Evolutionary conservation across 2,888 invertebrate genomes (phyloP).

Genomic region (Vandiemenella viatica): DNA sequence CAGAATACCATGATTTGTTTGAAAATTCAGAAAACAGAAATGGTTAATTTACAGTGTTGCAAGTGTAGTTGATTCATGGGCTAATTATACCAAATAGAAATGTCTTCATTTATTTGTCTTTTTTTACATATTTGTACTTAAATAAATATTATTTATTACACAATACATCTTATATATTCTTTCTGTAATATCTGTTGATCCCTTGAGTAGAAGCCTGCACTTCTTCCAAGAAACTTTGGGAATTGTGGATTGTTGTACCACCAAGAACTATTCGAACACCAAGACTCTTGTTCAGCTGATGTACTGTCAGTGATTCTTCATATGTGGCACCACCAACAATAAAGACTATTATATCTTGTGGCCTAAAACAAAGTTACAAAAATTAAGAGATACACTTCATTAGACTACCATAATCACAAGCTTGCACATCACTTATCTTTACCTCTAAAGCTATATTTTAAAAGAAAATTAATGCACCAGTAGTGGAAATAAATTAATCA

Average conservation of each 20-base stretch:
- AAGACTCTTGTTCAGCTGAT: conserved; percentile 62
- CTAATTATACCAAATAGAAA: no score
- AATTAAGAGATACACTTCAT: background rate
- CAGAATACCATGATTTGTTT: conserved; percentile 4
- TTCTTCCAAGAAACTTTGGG: conserved; percentile 62
- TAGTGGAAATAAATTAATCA: no score
- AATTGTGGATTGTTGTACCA: conserved; percentile 85
- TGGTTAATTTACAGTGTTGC: background rate
- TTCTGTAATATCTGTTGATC: conserved; percentile 45
- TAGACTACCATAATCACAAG: background rate
- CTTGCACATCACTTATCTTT: no score
- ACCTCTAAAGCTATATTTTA: no score
- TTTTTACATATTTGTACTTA: no score
- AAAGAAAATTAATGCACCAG: no score
- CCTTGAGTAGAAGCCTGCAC: conserved; percentile 51
- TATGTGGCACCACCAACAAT: conserved; percentile 93
- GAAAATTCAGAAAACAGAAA: conserved; percentile 1
- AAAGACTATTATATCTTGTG: conserved; percentile 90
- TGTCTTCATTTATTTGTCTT: background rate
- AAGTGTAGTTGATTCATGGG: no score
- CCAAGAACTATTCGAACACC: conserved; percentile 69
- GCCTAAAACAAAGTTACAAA: conserved; percentile 33
- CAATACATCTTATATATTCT: conserved; percentile 19
- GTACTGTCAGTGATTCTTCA: conserved; percentile 80
- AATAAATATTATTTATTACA: no score